phyloP scores from a whole-genome alignment of 1,140 invertebrate species.

The Caenorhabditis brenneri region DNA sequence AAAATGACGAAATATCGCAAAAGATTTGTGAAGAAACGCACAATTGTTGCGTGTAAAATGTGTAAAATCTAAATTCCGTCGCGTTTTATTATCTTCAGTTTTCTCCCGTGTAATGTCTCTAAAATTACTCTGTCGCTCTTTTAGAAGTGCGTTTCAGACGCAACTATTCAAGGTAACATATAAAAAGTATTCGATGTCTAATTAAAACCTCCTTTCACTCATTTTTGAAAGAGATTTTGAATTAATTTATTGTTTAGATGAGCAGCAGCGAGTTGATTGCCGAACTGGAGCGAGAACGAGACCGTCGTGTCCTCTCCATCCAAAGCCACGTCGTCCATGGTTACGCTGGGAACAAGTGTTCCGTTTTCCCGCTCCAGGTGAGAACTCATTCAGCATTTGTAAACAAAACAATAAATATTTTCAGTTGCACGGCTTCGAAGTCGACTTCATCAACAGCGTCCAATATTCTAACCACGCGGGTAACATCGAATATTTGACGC shows the following conservation, averaged over 20 bases:
- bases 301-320: conserved; percentile 81
- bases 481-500: conserved; percentile 58
- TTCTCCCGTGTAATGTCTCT: too few relatives aligned
- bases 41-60: too few relatives aligned
- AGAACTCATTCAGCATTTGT: too few relatives aligned
- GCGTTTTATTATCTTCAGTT: too few relatives aligned
- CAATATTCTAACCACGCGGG: conserved; percentile 95
- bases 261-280: not conserved
- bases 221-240: not conserved
- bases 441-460: conserved; percentile 93
- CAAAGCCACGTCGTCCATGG: conserved; percentile 96
- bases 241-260: not conserved
- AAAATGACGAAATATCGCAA: too few relatives aligned
- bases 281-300: conserved; percentile 45
- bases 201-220: too few relatives aligned
- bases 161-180: too few relatives aligned
- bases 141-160: too few relatives aligned
- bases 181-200: too few relatives aligned
- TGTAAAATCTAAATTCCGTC: too few relatives aligned
- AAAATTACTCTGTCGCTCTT: not conserved
- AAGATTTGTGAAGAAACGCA: too few relatives aligned
- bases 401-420: conserved; percentile 57
- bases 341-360: conserved; percentile 95
- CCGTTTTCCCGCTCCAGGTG: conserved; percentile 93
- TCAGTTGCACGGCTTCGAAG: conserved; percentile 91